Percentiles rank a stretch among this genome's conserved stretches.
phyloP scores from a whole-genome alignment of 2,888 invertebrate species.

The Cheiracanthium punctorium region DNA sequence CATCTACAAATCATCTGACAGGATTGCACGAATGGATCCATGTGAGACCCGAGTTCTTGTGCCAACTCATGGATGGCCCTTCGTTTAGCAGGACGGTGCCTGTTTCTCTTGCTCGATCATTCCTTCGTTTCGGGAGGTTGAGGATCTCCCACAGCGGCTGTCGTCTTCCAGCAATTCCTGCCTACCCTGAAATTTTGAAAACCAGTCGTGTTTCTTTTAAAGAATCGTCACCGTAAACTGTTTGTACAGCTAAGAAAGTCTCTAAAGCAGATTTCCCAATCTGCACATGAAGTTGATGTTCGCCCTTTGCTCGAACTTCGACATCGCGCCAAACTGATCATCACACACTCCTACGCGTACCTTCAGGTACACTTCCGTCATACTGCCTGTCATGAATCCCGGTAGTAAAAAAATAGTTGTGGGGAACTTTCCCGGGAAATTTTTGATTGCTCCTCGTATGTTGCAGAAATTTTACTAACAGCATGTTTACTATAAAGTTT shows the following conservation, averaged over 20 bases:
- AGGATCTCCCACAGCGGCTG: background rate
- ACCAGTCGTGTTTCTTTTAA: background rate
- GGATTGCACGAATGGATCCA: no score
- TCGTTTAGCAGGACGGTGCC: background rate
- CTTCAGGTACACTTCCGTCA: no score
- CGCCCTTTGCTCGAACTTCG: no score
- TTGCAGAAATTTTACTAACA: no score
- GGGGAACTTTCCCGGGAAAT: no score
- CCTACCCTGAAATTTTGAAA: background rate
- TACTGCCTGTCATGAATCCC: no score
- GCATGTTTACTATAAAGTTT: no score
- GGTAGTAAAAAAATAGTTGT: no score
- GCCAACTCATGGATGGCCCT: background rate
- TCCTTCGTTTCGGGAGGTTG: background rate
- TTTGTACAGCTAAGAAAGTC: background rate
- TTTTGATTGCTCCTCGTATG: no score
- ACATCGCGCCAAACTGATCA: no score
- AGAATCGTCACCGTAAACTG: background rate
- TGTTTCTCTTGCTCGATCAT: constrained; percentile 8
- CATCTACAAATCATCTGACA: background rate
- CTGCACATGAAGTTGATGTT: background rate
- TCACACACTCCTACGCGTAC: no score
- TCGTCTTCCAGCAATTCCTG: constrained; percentile 10
- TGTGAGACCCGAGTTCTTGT: background rate
- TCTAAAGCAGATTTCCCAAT: constrained; percentile 17